Conservation (phyloP, 35 echinoderm and acorn worm genomes). For the Acanthaster planci region DNA sequence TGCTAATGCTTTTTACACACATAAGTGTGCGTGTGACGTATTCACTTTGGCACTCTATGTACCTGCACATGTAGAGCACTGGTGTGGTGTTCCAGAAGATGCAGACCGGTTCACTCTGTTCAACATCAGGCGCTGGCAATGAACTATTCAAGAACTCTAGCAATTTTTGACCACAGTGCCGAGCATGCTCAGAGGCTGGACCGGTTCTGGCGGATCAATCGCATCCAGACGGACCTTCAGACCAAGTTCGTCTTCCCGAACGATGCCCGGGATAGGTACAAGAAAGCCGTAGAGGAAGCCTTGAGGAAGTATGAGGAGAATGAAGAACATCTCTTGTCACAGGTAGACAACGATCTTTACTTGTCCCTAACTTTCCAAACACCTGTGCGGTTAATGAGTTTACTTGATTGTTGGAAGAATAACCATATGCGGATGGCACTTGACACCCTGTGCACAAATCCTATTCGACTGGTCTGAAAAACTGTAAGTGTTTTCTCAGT, state of each 20-base stretch:
- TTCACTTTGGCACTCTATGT: too few relatives aligned
- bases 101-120: too few relatives aligned
- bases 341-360: neutral
- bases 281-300: slow-evolving; percentile 34
- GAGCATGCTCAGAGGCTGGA: slow-evolving; percentile 26
- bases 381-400: neutral
- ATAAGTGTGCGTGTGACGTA: too few relatives aligned
- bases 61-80: too few relatives aligned
- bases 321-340: neutral
- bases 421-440: too few relatives aligned
- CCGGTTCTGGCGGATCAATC: slow-evolving; percentile 37
- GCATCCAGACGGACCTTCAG: slow-evolving; percentile 37
- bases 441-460: too few relatives aligned
- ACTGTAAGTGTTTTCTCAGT: too few relatives aligned
- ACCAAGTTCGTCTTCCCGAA: slow-evolving; percentile 31
- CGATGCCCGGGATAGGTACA: slow-evolving; percentile 33
- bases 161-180: slow-evolving; percentile 9
- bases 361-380: neutral
- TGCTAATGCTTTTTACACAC: too few relatives aligned
- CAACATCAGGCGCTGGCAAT: too few relatives aligned
- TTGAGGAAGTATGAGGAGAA: slow-evolving; percentile 36
- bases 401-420: too few relatives aligned
- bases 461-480: too few relatives aligned
- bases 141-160: neutral
- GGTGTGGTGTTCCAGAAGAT: too few relatives aligned